Evolutionary conservation across 1,140 invertebrate genomes (phyloP).

Genomic region (Rhizoglyphus robini): DNA sequence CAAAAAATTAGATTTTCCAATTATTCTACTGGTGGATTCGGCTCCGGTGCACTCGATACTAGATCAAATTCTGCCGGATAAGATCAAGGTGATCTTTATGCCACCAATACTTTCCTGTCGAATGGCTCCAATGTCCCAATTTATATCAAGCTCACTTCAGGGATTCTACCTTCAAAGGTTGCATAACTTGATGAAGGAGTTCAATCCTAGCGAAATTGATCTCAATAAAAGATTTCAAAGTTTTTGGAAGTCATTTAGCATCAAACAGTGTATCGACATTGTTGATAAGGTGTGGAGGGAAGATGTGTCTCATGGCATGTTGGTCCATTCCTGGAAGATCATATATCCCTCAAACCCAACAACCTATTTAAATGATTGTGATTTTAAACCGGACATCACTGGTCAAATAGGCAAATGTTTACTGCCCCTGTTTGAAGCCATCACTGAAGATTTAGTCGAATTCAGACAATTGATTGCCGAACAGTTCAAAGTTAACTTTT

Average conservation of each 20-base stretch:
- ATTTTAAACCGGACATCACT: too few species aligned
- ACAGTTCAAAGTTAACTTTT: too few species aligned
- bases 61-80: not conserved
- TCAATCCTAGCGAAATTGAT: not conserved
- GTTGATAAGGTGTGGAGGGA: not conserved
- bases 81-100: not conserved
- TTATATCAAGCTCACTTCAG: not conserved
- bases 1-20: conserved; percentile 22
- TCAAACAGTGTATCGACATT: not conserved
- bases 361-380: too few species aligned
- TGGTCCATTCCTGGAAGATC: not conserved
- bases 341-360: conserved; percentile 7
- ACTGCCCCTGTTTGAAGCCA: too few species aligned
- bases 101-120: not conserved
- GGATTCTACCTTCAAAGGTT: not conserved
- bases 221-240: not conserved
- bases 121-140: not conserved
- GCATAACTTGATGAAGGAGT: not conserved
- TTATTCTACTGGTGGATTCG: conserved; percentile 23
- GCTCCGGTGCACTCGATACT: not conserved
- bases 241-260: too few species aligned
- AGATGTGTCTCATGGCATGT: not conserved
- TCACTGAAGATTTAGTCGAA: too few species aligned
- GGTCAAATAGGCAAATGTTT: too few species aligned
- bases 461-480: too few species aligned